These are phyloP conservation scores for Aphelocoma californica DNA, from an alignment of 2,797 vertebrate species.

Conservation along the genomic window DNA sequence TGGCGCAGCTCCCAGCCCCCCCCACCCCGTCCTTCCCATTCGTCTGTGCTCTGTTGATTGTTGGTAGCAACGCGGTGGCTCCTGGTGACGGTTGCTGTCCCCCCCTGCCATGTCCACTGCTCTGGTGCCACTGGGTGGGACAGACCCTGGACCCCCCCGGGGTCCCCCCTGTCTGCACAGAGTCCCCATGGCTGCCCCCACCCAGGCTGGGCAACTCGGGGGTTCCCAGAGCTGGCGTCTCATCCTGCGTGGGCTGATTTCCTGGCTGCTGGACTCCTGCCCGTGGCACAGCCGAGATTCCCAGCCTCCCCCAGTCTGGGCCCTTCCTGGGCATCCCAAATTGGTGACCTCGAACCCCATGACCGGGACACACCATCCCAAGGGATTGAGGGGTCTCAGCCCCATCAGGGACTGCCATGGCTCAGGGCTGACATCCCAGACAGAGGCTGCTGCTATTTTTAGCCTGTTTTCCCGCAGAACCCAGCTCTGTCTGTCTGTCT, in stretches of 20 bases:
- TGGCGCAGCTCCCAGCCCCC: neutral
- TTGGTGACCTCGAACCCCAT: neutral
- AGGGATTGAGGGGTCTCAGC: neutral
- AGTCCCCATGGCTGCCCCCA: neutral
- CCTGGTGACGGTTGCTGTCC: conserved; percentile 73
- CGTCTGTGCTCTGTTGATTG: neutral
- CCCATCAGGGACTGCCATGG: neutral
- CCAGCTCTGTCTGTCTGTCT: neutral
- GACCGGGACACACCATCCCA: accelerated
- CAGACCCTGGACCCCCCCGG: accelerated
- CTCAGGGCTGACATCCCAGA: neutral
- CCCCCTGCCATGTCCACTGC: neutral
- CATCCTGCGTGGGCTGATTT: neutral
- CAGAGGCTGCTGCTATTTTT: neutral
- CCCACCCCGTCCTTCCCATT: neutral
- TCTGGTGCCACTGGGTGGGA: neutral
- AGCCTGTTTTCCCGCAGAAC: neutral
- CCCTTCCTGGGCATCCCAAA: neutral
- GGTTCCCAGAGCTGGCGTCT: neutral
- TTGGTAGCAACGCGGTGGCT: conserved; percentile 26
- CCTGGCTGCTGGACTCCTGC: neutral
- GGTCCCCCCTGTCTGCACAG: neutral
- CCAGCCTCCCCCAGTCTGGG: neutral
- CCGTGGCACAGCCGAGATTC: neutral
- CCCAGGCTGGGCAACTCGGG: neutral